These are phyloP conservation scores for Penaeus chinensis DNA, from an alignment of 1,140 invertebrate genomes.

Conservation along the genomic window DNA sequence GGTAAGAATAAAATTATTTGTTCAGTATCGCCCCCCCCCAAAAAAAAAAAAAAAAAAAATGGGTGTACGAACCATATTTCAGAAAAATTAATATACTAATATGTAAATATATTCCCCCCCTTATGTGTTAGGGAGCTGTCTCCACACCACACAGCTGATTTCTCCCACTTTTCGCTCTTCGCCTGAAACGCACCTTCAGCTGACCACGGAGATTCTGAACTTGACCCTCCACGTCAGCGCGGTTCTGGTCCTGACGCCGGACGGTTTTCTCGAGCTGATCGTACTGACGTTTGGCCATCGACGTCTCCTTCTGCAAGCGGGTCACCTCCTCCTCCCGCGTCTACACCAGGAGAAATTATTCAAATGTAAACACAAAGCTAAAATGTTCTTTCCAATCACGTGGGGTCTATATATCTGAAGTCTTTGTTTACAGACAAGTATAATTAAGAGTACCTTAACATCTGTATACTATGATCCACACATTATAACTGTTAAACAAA, in stretches of 20 bases:
- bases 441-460: too few relatives aligned
- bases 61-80: neutral
- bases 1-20: too few relatives aligned
- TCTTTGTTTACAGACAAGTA: too few relatives aligned
- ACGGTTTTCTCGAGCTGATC: conserved; percentile 53
- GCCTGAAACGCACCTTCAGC: conserved; percentile 29
- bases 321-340: conserved; percentile 42
- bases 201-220: conserved; percentile 49
- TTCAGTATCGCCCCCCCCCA: neutral
- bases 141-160: too few relatives aligned
- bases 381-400: neutral
- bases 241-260: conserved; percentile 39
- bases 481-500: too few relatives aligned
- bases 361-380: neutral
- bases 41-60: neutral
- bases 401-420: too few relatives aligned
- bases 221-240: conserved; percentile 35
- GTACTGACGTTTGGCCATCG: conserved; percentile 31
- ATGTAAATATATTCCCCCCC: too few relatives aligned
- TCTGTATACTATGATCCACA: too few relatives aligned
- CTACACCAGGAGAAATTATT: neutral
- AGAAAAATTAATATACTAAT: too few relatives aligned
- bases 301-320: conserved; percentile 41
- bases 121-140: too few relatives aligned
- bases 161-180: too few relatives aligned